Evolutionary conservation across 2,113 vertebrate species (phyloP).

Genomic region (Talpa occidentalis): DNA sequence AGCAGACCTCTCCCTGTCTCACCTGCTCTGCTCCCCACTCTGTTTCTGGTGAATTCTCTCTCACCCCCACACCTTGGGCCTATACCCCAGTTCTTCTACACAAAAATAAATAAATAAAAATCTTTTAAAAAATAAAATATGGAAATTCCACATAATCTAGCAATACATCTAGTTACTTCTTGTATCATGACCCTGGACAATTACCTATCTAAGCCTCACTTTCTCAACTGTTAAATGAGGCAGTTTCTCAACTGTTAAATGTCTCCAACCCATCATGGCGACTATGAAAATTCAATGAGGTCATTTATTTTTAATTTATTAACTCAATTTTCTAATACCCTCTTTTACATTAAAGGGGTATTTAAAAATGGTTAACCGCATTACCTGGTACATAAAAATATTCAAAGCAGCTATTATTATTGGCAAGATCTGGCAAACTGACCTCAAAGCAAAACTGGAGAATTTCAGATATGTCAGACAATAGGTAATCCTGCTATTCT

Average conservation of each 20-base stretch:
- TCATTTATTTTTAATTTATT: conserved; percentile 13
- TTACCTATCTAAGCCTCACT: not conserved
- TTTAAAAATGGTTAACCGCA: not conserved
- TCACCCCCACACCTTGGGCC: no score
- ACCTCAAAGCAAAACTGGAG: conserved; percentile 11
- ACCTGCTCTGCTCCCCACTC: no score
- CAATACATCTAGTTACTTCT: not conserved
- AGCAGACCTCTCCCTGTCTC: no score
- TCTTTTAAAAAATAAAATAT: no score
- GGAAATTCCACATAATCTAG: no score
- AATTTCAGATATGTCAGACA: not conserved
- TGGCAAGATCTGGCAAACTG: not conserved
- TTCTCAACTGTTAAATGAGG: conserved; percentile 36
- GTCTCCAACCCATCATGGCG: not conserved
- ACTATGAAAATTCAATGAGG: conserved; percentile 1
- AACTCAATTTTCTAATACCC: not conserved
- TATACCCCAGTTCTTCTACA: no score
- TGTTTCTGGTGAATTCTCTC: no score
- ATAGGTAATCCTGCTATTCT: not conserved
- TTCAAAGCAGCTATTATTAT: not conserved
- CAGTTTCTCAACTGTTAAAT: conserved; percentile 36
- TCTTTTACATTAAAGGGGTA: not conserved
- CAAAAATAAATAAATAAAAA: no score
- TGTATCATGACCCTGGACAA: not conserved
- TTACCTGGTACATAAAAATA: not conserved